phyloP scores from a whole-genome alignment of 2,797 vertebrate genomes.

The Coregonus suidteri region DNA sequence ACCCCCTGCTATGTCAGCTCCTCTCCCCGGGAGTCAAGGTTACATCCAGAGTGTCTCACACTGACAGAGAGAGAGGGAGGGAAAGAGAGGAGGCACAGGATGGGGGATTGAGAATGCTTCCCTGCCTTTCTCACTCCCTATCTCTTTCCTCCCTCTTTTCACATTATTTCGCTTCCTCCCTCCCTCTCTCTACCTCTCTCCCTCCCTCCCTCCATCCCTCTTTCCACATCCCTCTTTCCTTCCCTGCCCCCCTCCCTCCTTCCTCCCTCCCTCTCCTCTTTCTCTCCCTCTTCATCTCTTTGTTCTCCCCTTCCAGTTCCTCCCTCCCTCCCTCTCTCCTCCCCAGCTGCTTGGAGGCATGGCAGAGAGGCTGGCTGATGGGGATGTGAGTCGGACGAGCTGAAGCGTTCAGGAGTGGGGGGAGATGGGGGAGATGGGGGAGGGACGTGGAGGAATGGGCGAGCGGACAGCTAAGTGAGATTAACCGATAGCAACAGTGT shows the following conservation, averaged over 20 bases:
- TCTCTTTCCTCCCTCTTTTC: too few species aligned
- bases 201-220: not conserved
- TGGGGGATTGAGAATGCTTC: not conserved
- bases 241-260: not conserved
- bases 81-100: not conserved
- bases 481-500: not conserved
- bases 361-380: too few species aligned
- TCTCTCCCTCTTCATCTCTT: not conserved
- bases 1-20: too few species aligned
- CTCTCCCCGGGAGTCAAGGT: not conserved
- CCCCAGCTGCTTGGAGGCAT: too few species aligned
- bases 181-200: not conserved
- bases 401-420: not conserved
- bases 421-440: too few species aligned
- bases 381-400: too few species aligned
- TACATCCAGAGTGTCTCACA: not conserved
- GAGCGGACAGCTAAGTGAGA: not conserved
- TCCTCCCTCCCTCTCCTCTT: too few species aligned
- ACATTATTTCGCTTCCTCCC: too few species aligned
- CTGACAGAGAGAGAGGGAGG: not conserved
- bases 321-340: too few species aligned
- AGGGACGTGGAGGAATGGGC: not conserved
- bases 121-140: not conserved
- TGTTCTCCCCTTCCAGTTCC: too few species aligned
- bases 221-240: too few species aligned